Base-by-base conservation (phyloP, 1,140 invertebrate species). In the Magallana gigas region DNA sequence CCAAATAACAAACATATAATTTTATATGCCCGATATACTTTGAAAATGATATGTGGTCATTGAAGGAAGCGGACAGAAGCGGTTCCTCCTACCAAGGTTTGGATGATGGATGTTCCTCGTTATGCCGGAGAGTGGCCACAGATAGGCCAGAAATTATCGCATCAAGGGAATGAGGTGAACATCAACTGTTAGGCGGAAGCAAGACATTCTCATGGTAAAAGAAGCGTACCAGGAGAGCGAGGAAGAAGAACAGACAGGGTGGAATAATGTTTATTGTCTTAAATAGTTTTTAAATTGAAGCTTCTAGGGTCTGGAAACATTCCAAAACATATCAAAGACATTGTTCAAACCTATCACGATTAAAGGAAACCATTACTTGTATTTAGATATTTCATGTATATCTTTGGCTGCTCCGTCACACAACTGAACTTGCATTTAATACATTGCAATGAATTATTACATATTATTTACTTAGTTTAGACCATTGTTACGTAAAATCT, bases 151-250 rank as follows among this genome's bases (percentile, higher is more conserved):
- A n/a, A n/a, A n/a, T n/a, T n/a, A n/a, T n/a, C n/a, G n/a, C n/a
- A n/a, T 12, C 11, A 8, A 6, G 59, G 11, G 8, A 23, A 57
- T 57, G 57, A 5, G 16, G 7, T 57, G 1, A 14, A 57, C 16
- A 6, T 85, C 8, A 62, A 85, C 23, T 85, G 84, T 36, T 76
- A 85, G 57, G n/a, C 7, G 84, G 84, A n/a, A 71, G 48, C n/a
- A 85, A 85, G 76, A 62, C 64, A 62, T n/a, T 16, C 8, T 57
- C 84, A 9, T 85, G 84, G 84, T 71, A 76, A 36, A 36, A 85
- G 14, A n/a, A 9, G 12, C 9, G 62, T 85, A 6, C 12, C 2
- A 9, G 64, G 64, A 9, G 4, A 1, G 23, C 68, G 36, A 18
- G 84, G 84, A 57, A 71, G 71, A 18, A 57, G 48, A 57, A 48